These are phyloP conservation scores for Selene dorsalis DNA, from an alignment of 2,797 vertebrate genomes.

Conservation along the genomic window DNA sequence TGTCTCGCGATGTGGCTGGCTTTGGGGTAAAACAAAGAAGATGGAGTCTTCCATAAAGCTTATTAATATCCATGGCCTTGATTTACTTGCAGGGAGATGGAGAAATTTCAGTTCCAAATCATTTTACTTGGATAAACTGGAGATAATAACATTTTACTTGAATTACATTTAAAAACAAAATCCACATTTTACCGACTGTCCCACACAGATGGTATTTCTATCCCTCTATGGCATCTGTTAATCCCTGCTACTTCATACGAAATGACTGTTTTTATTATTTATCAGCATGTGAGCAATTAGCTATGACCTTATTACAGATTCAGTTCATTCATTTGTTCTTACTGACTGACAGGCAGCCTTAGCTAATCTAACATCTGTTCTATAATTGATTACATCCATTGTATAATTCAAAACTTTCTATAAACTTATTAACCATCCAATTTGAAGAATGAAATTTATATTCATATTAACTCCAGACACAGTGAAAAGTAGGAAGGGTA, in stretches of 20 bases:
- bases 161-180: not conserved
- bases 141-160: not conserved
- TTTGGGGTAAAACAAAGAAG: constrained; percentile 6
- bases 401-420: constrained; percentile 63
- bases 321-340: constrained; percentile 54
- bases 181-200: constrained; percentile 1
- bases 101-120: not conserved
- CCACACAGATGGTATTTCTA: constrained; percentile 34
- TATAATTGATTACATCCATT: constrained; percentile 63
- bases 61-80: constrained; percentile 2
- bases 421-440: constrained; percentile 57
- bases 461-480: constrained; percentile 11
- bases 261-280: constrained; percentile 50
- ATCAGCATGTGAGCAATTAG: constrained; percentile 67
- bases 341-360: constrained; percentile 53
- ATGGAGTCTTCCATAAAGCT: constrained; percentile 10
- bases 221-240: constrained; percentile 32
- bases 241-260: constrained; percentile 44
- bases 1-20: constrained; percentile 8
- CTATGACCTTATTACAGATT: constrained; percentile 67
- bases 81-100: not conserved
- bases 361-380: constrained; percentile 68
- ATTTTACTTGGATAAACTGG: not conserved
- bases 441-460: constrained; percentile 44
- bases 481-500: constrained; percentile 9